Evolutionary conservation across 2,888 invertebrate species (phyloP).

Genomic region (Apotomis turbidana): DNA sequence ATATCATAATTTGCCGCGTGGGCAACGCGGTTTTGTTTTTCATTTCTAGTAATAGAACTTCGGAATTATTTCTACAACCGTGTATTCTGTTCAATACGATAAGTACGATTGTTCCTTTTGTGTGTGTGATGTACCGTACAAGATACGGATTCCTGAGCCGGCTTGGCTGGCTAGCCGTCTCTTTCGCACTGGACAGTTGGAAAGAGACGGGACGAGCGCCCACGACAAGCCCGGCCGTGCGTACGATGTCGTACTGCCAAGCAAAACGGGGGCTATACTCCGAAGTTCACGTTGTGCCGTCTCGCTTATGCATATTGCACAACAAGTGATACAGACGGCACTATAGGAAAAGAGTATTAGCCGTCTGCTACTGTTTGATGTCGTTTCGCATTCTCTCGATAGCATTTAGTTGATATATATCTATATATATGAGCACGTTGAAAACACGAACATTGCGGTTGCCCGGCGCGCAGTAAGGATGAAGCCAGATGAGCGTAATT

Average conservation of each 20-base stretch:
- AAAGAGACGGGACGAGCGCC: neutral
- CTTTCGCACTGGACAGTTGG: slow-evolving; percentile 2
- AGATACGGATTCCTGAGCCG: slow-evolving; percentile 17
- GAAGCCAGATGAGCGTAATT: too few relatives aligned
- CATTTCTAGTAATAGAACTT: slow-evolving; percentile 31
- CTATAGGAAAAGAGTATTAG: too few relatives aligned
- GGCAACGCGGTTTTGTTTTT: slow-evolving; percentile 36
- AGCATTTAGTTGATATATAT: slow-evolving; percentile 52
- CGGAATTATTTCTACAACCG: slow-evolving; percentile 30
- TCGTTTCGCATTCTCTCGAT: slow-evolving; percentile 57
- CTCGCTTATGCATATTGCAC: too few relatives aligned
- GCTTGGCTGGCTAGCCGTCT: slow-evolving; percentile 8
- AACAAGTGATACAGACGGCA: too few relatives aligned
- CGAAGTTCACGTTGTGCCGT: too few relatives aligned
- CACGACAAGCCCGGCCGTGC: neutral
- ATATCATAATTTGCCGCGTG: slow-evolving; percentile 40
- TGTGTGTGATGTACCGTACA: slow-evolving; percentile 32
- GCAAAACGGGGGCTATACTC: neutral
- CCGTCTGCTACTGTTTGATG: slow-evolving; percentile 25
- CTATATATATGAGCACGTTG: slow-evolving; percentile 33
- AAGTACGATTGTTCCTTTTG: slow-evolving; percentile 49
- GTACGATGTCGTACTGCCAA: slow-evolving; percentile 27
- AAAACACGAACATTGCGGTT: slow-evolving; percentile 7
- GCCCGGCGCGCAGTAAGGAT: slow-evolving; percentile 10
- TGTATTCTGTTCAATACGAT: slow-evolving; percentile 49